Evolutionary conservation across 2,113 vertebrate species (phyloP).

Genomic region (Sturnus vulgaris): DNA sequence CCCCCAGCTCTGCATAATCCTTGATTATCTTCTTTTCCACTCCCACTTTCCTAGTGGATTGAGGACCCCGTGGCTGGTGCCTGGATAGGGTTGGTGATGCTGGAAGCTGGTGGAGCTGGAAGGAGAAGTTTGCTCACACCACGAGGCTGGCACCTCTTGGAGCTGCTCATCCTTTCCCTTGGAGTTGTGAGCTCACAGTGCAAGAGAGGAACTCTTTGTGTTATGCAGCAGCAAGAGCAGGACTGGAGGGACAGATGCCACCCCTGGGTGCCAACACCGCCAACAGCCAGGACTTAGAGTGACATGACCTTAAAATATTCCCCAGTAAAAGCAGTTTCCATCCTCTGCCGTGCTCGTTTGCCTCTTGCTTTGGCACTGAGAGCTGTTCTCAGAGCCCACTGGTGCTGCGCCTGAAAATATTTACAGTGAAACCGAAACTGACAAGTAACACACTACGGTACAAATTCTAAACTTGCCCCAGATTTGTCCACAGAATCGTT

Average conservation of each 20-base stretch:
- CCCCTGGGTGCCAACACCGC: neutral
- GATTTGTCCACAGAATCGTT: constrained; percentile 52
- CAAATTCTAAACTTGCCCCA: constrained; percentile 60
- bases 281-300: neutral
- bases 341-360: fast-evolving
- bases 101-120: neutral
- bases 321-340: neutral
- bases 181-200: neutral
- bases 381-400: neutral
- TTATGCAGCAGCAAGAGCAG: neutral
- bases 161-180: neutral
- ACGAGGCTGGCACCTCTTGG: fast-evolving
- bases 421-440: constrained; percentile 30
- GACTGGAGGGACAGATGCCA: neutral
- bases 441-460: constrained; percentile 34
- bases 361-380: neutral
- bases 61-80: fast-evolving
- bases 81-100: neutral
- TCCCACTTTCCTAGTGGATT: fast-evolving
- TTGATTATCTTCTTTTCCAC: fast-evolving
- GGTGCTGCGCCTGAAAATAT: constrained; percentile 8
- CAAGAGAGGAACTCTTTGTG: neutral
- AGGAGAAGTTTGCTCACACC: neutral
- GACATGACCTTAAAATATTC: neutral
- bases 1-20: no score